Percentiles rank a stretch among this genome's conserved stretches.
These are phyloP conservation scores for Mesembrinibis cayennensis DNA, from an alignment of 2,113 vertebrate species.

Conservation along the genomic window DNA sequence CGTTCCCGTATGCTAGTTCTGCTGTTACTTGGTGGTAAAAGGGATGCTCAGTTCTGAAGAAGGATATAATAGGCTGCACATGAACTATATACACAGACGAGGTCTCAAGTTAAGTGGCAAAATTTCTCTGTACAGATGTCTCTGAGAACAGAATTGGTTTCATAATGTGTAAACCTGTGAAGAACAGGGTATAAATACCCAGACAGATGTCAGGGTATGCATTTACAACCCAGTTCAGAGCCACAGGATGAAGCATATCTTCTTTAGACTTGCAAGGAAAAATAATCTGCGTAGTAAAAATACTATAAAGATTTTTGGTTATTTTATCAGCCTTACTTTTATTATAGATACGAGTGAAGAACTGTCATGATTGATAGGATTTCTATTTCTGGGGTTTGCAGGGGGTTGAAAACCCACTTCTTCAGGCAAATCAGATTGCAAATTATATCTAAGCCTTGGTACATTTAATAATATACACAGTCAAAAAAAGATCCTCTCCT, in stretches of 20 bases:
- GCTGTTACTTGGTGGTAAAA: not conserved
- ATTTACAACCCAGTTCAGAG: not conserved
- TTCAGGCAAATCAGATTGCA: not conserved
- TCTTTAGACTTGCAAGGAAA: not conserved
- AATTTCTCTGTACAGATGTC: not conserved
- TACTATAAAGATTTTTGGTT: not conserved
- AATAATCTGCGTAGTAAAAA: not conserved
- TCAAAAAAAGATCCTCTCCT: conserved; percentile 22
- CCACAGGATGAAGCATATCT: not conserved
- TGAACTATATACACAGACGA: not conserved
- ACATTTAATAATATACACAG: not conserved
- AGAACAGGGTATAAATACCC: not conserved
- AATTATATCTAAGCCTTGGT: not conserved
- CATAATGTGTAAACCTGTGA: not conserved
- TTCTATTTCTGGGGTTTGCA: conserved; percentile 19
- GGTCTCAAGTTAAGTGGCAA: not conserved
- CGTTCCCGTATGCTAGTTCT: accelerated
- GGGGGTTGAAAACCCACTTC: not conserved
- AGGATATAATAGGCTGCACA: not conserved
- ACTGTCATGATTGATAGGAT: not conserved
- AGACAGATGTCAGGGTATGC: not conserved
- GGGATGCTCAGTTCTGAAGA: not conserved
- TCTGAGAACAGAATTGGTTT: not conserved
- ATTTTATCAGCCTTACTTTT: not conserved
- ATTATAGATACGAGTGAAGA: not conserved